These are phyloP conservation scores for pig (Sus scrofa) DNA, from an alignment of 2,113 vertebrate genomes.

Conservation along the genomic window T2T-Sscrofa CM000812.6:168715501-168716000, in stretches of 20 bases:
- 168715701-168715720: background rate
- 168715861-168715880: background rate
- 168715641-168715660: background rate
- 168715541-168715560: background rate
- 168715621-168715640: background rate
- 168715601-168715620: background rate
- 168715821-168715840: conserved; percentile 17
- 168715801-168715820: background rate
- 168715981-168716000: conserved; percentile 80
- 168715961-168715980: conserved; percentile 73
- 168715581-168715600: background rate
- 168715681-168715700: background rate
- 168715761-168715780: background rate
- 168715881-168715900: background rate
- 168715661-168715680: background rate
- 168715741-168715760: background rate
- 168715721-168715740: background rate
- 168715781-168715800: background rate
- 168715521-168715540: fast-evolving
- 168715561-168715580: fast-evolving
- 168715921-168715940: conserved; percentile 1
- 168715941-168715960: conserved; percentile 76
- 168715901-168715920: background rate
- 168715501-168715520: fast-evolving
- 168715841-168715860: conserved; percentile 15